Evolutionary conservation across 2,113 vertebrate species (phyloP), one percentile per base, ranked within the genome.

Genomic region (Piprites chloris): DNA sequence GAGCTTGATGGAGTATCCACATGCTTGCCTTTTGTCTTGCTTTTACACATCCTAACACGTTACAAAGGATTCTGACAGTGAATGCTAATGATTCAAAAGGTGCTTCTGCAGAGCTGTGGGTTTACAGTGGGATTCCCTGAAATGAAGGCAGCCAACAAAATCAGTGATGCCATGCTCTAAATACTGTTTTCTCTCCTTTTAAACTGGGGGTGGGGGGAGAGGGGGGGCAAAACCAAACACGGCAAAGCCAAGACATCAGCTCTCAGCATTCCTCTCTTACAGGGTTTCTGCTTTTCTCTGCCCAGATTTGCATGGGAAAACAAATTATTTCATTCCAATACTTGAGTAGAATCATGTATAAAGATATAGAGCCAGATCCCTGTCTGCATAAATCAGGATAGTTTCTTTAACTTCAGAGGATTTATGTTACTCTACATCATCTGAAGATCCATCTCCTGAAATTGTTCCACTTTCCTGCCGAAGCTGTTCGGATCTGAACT

Each of bases 401-500:
- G 88, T 74, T 94, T 66, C 91, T 95, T 94, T 96, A 95, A 93
- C 90, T 97, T 95, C 66, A 73, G 83, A 92, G 80, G 86, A 92
- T 96, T 95, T 95, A 87, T 82, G 58, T 86, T 93, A 14, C 69
- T 89, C 72, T 92, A 53, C 90, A 91, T 92, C 89, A 85, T 92
- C 81, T 84, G 63, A 79, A 92, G 96, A 95, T 89, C 87, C 95
- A 85, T 94, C 95, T 97, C 84, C 56, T 78, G 73, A 97, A 97
- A 97, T 96, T 96, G 80, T 94, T 83, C 77, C 50, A 87, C 93
- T 88, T 93, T 93, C 80, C 95, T 96, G 90, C 91, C 41, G 94
- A 83, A 87, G 92, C 94, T 87, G 94, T 96, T 98, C 96, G 94
- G 92, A 94, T 92, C 94, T 88, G 97, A 98, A 98, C 96, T 97